Evolutionary conservation across 2,888 invertebrate genomes (phyloP), one percentile per base, ranked within the genome.

Genomic region (Sminthurinus aureus): DNA sequence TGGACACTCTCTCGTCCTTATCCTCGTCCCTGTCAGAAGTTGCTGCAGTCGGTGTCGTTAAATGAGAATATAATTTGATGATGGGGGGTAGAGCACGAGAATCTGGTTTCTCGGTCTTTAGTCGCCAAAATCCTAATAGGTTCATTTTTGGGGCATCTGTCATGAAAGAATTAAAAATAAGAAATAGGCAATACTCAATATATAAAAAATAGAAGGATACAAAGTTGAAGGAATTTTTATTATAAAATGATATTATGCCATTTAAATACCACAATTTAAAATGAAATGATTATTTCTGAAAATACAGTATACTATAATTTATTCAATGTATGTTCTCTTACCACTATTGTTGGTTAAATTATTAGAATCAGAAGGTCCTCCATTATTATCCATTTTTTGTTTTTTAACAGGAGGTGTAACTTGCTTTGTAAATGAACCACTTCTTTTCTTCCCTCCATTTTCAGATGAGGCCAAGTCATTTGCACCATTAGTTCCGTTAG

Each of bases 61-160:
- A 51, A 52, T 87, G 87, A 22, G 87, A 78, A 73, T 88, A 88
- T 13, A 88, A 73, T 75, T 88, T 88, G 3, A 84, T 81, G 52
- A 85, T 85, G 11, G 79, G 13, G 0, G 84, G 85, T 58, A 88
- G 67, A 11, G 82, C 71, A 79, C 87, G 78, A 13, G 84, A 77
- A 79, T 86, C 85, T 20, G 85, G 83, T 22, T 75, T 86, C 69
- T 87, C 86, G 8, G 88, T 88, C 81, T 85, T 87, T 26, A 85
- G 85, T 74, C 77, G 84, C 87, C 87, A 88, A 12, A 87, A 74
- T 2, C 85, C 82, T 15, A 87, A 77, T n/a, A 84, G 51, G 80
- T 80, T 84, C 69, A 52, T 80, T 52, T 73, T 22, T 3, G 69
- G 52, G 9, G 51, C 38, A 51, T 67, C 69, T 18, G 52, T 74